Conservation (phyloP, 2,113 vertebrate genomes). For the Amazona guildingii region DNA sequence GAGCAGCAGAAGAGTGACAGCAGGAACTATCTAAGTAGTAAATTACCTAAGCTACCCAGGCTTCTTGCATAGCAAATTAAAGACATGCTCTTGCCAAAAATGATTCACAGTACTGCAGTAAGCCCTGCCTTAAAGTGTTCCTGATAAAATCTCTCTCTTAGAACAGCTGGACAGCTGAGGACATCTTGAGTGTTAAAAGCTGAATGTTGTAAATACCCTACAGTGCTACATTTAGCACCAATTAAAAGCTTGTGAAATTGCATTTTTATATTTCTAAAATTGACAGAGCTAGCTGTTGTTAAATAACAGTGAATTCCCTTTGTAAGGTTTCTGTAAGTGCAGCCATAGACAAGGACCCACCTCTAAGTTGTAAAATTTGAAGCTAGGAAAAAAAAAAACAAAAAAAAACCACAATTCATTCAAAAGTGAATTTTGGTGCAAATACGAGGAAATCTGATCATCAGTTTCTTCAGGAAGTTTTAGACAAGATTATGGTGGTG, state of each 20-base stretch:
- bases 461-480: background rate
- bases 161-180: background rate
- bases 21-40: background rate
- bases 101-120: background rate
- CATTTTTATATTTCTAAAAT: background rate
- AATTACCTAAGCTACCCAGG: background rate
- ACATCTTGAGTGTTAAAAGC: background rate
- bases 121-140: background rate
- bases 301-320: background rate
- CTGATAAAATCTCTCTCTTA: background rate
- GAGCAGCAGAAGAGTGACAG: background rate
- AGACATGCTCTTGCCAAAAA: background rate
- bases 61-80: background rate
- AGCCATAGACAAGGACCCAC: background rate
- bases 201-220: background rate
- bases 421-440: background rate
- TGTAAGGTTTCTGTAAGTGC: background rate
- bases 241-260: background rate
- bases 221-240: background rate
- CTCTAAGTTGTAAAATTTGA: background rate
- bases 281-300: background rate
- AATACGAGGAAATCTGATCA: background rate
- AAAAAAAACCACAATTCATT: background rate
- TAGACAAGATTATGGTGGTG: background rate
- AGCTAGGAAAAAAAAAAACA: background rate